phyloP scores from a whole-genome alignment of 2,797 vertebrate species.

The Buceros bicornis region DNA sequence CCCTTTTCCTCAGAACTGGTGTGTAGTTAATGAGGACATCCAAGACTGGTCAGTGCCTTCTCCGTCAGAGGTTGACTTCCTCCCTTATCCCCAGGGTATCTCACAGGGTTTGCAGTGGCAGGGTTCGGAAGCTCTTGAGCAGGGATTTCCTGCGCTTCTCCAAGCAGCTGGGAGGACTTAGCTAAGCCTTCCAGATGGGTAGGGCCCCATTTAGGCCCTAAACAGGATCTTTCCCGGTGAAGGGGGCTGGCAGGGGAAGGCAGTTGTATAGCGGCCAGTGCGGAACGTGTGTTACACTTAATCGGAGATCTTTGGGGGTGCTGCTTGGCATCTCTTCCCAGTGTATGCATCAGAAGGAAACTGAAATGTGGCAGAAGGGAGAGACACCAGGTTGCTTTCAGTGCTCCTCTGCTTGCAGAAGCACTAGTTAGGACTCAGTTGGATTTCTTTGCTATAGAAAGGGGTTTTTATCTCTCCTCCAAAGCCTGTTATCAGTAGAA shows the following conservation, averaged over 20 bases:
- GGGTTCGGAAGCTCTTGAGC: neutral
- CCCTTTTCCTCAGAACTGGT: neutral
- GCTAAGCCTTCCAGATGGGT: neutral
- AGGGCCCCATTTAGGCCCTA: neutral
- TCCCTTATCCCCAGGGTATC: neutral
- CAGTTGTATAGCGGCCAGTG: neutral
- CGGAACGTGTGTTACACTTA: neutral
- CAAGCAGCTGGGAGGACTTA: neutral
- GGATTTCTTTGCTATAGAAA: neutral
- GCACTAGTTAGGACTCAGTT: neutral
- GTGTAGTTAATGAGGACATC: neutral
- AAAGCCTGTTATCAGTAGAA: neutral
- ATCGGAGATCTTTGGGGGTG: neutral
- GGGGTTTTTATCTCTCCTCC: fast-evolving
- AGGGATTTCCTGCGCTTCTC: neutral
- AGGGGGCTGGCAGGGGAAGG: neutral
- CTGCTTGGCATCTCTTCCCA: neutral
- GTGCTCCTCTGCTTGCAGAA: neutral
- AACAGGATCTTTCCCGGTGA: neutral
- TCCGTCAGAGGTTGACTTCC: neutral
- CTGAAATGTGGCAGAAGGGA: neutral
- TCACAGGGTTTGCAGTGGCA: neutral
- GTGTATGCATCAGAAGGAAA: neutral
- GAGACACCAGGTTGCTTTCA: neutral
- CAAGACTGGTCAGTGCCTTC: neutral